Conservation (phyloP, 1,140 invertebrate species). For the Drusus annulatus region DNA sequence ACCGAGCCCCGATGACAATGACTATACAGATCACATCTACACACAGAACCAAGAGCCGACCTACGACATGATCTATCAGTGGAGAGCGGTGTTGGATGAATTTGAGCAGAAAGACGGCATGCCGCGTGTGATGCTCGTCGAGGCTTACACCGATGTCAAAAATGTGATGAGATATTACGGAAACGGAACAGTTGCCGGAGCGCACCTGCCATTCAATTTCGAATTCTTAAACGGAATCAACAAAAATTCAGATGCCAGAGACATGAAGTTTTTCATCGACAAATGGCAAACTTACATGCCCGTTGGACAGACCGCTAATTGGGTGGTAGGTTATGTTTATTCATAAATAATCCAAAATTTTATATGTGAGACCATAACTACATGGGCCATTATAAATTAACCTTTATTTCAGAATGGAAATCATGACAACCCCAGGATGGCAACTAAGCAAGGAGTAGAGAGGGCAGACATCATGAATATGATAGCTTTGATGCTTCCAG, state of each 20-base stretch:
- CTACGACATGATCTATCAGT: constrained; percentile 73
- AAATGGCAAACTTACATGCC: constrained; percentile 76
- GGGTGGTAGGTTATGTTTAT: constrained; percentile 72
- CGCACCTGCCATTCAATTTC: constrained; percentile 81
- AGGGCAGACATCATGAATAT: constrained; percentile 80
- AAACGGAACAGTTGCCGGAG: constrained; percentile 70
- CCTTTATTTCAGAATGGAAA: constrained; percentile 73
- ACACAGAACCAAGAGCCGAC: constrained; percentile 74
- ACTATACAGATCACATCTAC: constrained; percentile 76
- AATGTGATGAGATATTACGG: constrained; percentile 78
- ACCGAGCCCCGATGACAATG: constrained; percentile 67
- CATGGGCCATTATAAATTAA: neutral
- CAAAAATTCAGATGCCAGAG: constrained; percentile 70
- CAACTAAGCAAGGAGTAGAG: constrained; percentile 73
- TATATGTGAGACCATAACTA: neutral
- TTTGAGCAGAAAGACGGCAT: constrained; percentile 66
- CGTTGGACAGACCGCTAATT: constrained; percentile 72
- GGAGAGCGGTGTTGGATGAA: constrained; percentile 72
- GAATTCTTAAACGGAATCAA: constrained; percentile 72
- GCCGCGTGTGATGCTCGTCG: constrained; percentile 80
- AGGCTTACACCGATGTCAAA: constrained; percentile 76
- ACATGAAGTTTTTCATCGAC: constrained; percentile 71
- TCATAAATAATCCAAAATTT: neutral
- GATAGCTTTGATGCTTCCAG: constrained; percentile 80
- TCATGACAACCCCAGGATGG: constrained; percentile 77